A percentile compares a stretch with the other conserved stretches of the same genome.
Evolutionary conservation across 2,113 vertebrate genomes (phyloP).

Genomic region (Calidris pugnax): DNA sequence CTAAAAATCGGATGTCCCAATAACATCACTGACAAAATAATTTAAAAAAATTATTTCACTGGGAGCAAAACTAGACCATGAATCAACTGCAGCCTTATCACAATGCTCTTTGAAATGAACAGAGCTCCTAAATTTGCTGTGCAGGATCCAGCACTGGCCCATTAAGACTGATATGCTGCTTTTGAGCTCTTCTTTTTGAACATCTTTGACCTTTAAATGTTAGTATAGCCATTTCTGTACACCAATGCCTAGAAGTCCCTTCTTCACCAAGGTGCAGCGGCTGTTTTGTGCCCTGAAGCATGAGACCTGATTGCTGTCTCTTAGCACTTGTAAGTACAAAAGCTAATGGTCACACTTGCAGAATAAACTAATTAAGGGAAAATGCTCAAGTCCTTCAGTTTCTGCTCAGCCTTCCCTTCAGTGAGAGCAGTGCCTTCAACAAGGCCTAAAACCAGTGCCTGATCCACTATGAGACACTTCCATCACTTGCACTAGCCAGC

Average conservation of each 20-base stretch:
- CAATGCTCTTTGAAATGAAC: background rate
- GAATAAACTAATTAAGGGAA: constrained; percentile 68
- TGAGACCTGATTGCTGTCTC: constrained; percentile 46
- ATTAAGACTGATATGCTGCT: background rate
- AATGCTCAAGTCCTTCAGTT: constrained; percentile 7
- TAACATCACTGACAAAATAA: background rate
- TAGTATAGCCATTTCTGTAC: background rate
- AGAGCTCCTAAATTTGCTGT: background rate
- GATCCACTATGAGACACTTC: background rate
- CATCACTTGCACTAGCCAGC: background rate
- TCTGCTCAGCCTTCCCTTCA: background rate
- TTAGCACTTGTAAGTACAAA: constrained; percentile 63
- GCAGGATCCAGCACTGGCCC: background rate
- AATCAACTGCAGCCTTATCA: background rate
- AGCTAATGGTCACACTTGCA: constrained; percentile 65
- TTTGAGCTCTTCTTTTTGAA: background rate
- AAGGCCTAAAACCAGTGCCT: background rate
- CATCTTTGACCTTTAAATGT: background rate
- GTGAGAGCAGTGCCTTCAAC: background rate
- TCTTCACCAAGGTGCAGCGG: background rate
- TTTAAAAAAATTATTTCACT: background rate
- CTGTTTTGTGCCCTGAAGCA: constrained; percentile 12
- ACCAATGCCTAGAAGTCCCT: background rate
- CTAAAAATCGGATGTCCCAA: background rate
- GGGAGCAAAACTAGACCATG: background rate